Base-by-base conservation (phyloP, 2,888 invertebrate genomes). In the Drosophila picticornis region DNA sequence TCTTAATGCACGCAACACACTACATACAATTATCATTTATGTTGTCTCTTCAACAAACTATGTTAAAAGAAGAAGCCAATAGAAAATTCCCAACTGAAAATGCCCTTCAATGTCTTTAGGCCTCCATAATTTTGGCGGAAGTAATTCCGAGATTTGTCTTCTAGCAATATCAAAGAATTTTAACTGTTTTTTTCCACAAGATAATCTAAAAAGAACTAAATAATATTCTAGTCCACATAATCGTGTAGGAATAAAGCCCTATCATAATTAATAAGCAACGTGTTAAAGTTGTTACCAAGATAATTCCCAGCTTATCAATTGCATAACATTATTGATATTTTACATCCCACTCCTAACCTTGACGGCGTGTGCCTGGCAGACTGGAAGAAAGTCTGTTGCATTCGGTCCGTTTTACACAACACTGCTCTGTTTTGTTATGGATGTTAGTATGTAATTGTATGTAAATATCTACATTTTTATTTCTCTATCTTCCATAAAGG, bases 361-460 rank as follows among this genome's bases (percentile, higher is more conserved):
- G 72, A 55, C 36, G 29, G 43, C 29, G 29, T 38, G 11, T 69
- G 55, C 13, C 46, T 71, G 51, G 27, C 63, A 16, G 46, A 11
- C 43, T 57, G 40, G 27, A 9, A 53, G 27, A 22, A 31, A 36
- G 38, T 36, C 50, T 22, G 43, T 13, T 50, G n/a, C 40, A 63
- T 60, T 65, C 67, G 80, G 73, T 76, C 75, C 63, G 57, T 80
- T 78, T 82, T 80, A 72, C 52, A 75, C 57, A 84, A 34, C 34
- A 34, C 34, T 34, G 34, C 56, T 61, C 22, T 19, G 9, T 19
- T 38, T 19, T 19, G 19, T 19, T 19, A 38, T 46, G 43, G 4
- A 7, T 46, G 22, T 43, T 50, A 7, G n/a, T 27, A 7, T 32
- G 31, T 61, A 57, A 40, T 38, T 32, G 66, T n/a, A 59, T 43